Conservation (phyloP, 2,888 invertebrate species). For the Mimachlamys varia region DNA sequence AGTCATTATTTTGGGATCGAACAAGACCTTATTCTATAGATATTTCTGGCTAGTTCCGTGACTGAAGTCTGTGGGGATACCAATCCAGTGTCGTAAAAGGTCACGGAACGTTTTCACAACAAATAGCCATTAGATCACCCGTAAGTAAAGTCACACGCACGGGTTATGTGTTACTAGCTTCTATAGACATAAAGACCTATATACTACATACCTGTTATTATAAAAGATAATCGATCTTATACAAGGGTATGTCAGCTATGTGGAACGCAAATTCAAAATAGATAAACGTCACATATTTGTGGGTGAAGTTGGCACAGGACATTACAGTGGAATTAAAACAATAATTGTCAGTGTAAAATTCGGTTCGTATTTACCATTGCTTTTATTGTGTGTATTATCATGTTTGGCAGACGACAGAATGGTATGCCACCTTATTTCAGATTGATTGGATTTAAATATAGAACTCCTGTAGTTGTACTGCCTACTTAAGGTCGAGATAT, state of each 20-base stretch:
- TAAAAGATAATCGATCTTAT: not conserved
- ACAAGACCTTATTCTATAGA: not conserved
- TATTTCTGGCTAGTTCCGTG: not conserved
- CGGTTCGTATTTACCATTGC: not conserved
- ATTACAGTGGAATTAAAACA: not conserved
- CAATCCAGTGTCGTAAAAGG: not conserved
- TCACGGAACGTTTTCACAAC: not conserved
- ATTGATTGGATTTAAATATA: not conserved
- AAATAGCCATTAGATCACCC: not conserved
- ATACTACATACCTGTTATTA: conserved; percentile 9
- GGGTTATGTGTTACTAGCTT: not conserved
- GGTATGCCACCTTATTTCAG: not conserved
- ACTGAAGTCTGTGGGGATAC: not conserved
- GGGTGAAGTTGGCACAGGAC: not conserved
- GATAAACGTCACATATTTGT: not conserved
- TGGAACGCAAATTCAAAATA: not conserved
- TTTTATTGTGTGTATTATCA: too few species aligned
- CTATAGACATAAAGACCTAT: not conserved
- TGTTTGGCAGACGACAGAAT: not conserved
- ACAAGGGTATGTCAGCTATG: conserved; percentile 14
- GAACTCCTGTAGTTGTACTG: not conserved
- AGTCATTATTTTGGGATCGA: not conserved
- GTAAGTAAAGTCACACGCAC: not conserved
- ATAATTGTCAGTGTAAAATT: not conserved
- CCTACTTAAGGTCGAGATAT: not conserved